Conservation (phyloP, 2,797 vertebrate species). For the Aldrovandia affinis region DNA sequence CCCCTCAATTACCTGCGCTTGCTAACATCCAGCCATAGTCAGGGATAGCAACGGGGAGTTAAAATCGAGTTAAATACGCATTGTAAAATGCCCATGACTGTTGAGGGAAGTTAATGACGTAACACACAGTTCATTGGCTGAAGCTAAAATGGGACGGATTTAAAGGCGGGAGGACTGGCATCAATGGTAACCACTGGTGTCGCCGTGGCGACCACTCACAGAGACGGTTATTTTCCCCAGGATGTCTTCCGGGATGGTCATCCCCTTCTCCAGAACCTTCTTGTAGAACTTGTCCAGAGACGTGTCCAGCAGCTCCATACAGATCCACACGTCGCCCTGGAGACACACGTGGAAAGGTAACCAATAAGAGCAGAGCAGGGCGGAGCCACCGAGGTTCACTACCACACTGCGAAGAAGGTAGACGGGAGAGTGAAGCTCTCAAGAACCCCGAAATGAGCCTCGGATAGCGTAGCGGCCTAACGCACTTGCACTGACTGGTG, state of each 20-base stretch:
- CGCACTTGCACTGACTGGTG: too few species aligned
- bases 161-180: not conserved
- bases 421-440: not conserved
- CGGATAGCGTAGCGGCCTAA: too few species aligned
- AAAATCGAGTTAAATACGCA: too few species aligned
- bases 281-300: constrained; percentile 99
- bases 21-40: not conserved
- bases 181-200: not conserved
- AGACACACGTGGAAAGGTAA: constrained; percentile 34
- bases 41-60: not conserved
- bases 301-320: constrained; percentile 99
- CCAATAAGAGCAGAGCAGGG: not conserved
- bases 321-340: constrained; percentile 99
- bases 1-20: not conserved
- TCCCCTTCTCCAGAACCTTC: constrained; percentile 91
- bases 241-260: constrained; percentile 95
- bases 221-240: constrained; percentile 97
- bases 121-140: too few species aligned
- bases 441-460: not conserved
- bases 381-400: not conserved
- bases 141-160: not conserved
- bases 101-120: too few species aligned
- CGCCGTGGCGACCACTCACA: constrained; percentile 72
- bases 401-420: not conserved
- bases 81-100: too few species aligned